phyloP scores from a whole-genome alignment of 2,888 invertebrate genomes.

The Drosophila prolongata region DNA sequence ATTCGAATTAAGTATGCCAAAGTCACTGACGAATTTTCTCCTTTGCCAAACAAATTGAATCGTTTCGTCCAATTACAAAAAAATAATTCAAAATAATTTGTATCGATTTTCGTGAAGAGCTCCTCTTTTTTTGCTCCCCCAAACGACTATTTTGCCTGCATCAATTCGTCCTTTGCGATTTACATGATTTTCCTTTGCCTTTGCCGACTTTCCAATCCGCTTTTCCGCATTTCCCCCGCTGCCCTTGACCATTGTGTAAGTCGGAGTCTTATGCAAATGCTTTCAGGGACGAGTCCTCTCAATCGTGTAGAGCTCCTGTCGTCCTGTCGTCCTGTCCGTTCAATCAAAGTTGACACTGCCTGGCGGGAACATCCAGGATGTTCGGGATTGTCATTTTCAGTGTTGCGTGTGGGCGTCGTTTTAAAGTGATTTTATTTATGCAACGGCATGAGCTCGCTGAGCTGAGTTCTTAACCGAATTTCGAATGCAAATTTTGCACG shows the following conservation, averaged over 20 bases:
- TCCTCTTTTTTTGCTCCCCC: not conserved
- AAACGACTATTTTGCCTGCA: constrained; percentile 28
- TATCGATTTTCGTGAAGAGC: constrained; percentile 27
- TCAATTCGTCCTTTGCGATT: constrained; percentile 21
- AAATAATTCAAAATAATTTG: constrained; percentile 30
- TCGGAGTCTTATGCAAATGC: constrained; percentile 66
- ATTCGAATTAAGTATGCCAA: constrained; percentile 1
- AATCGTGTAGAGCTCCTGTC: constrained; percentile 20
- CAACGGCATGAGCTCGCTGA: constrained; percentile 71
- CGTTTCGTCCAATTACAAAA: constrained; percentile 10
- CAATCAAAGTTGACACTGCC: constrained; percentile 58
- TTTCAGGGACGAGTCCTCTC: constrained; percentile 49
- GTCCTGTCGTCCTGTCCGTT: constrained; percentile 30
- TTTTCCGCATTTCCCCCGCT: constrained; percentile 1
- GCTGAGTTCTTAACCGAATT: constrained; percentile 71
- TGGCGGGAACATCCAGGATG: constrained; percentile 21
- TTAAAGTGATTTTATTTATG: constrained; percentile 76
- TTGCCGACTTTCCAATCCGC: constrained; percentile 20
- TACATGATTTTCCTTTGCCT: constrained; percentile 32
- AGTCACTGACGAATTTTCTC: not conserved
- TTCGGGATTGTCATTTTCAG: constrained; percentile 26
- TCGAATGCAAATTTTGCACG: constrained; percentile 75
- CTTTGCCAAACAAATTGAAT: not conserved
- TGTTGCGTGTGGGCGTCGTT: constrained; percentile 36
- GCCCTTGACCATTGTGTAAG: constrained; percentile 36